Evolutionary conservation across 1,140 invertebrate species (phyloP).

Genomic region (Planococcus citri): DNA sequence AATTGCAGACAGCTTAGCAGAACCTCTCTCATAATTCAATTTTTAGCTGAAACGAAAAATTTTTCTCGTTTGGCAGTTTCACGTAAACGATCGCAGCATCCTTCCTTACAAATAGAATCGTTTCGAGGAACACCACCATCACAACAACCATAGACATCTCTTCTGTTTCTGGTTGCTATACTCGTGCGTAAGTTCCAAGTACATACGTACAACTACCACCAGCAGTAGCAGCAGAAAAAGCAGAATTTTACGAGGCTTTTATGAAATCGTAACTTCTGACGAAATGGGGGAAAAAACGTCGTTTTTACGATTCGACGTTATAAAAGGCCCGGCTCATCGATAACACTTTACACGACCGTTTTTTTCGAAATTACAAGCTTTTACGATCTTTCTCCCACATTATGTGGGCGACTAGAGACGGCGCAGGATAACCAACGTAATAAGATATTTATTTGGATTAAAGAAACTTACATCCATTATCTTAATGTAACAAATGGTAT

Average conservation of each 20-base stretch:
- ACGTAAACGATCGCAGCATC: no score
- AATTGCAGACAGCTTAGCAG: no score
- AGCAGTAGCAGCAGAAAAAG: not conserved
- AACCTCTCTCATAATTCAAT: no score
- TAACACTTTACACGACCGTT: constrained; percentile 2
- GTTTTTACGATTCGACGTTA: not conserved
- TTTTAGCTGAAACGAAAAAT: no score
- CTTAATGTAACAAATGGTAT: not conserved
- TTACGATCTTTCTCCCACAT: not conserved
- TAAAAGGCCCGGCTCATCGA: constrained; percentile 1
- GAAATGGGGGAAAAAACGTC: not conserved
- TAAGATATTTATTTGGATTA: constrained; percentile 8
- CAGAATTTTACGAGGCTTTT: not conserved
- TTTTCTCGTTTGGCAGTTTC: no score
- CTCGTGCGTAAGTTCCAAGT: no score
- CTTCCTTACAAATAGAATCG: no score
- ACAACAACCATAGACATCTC: no score
- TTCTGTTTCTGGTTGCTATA: no score
- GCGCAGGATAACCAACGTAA: not conserved
- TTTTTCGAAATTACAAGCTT: constrained; percentile 3
- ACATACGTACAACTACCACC: no score
- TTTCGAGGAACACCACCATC: no score
- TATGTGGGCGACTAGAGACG: not conserved
- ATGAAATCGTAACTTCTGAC: not conserved
- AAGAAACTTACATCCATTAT: constrained; percentile 7